Evolutionary conservation across 2,113 vertebrate species (phyloP), one percentile per base, ranked within the genome.

Genomic region (Sinocyclocheilus anophthalmus): DNA sequence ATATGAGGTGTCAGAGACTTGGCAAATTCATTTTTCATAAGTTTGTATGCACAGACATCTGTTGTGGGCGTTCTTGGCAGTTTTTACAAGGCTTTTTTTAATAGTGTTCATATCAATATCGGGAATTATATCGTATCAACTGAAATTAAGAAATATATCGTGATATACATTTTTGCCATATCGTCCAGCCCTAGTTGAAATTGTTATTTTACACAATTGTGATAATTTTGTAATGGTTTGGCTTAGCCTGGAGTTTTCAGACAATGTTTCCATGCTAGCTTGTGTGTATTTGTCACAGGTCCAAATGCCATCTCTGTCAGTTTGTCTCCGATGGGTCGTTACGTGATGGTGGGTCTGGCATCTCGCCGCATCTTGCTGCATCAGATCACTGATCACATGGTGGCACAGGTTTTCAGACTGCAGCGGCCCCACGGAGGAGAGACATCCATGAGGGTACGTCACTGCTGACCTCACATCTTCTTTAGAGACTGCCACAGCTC

Each of bases 301-400:
- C 98, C 98, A 5, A 99, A 99, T 75, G 98, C 98, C 57, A 99
- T 99, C 94, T 99, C 98, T 0, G 98, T 99, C 85, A 99, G 98
- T 91, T 90, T 99, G 89, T 99, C 98, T 85, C 98, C 98, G 0
- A 97, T 99, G 97, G 98, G 98, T 89, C 97, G 97, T 57, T 99
- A 99, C 0, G 97, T 99, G 14, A 99, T 99, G 97, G 98, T 99
- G 61, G 98, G 98, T 55, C 91, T 99, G 93, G 98, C 98, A 79
- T 99, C 98, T 8, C 96, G 97, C 48, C 95, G 98, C 82, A 99
- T 99, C 93, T 95, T 99, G 79, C 94, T 99, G 89, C 98, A 99
- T 87, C 98, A 97, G 59, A 97, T 97, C 93, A 98, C 97, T 4
- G 97, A 99, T 93, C 98, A 99, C 95, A 99, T 99, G 97, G 97